Evolutionary conservation across 1,140 invertebrate genomes (phyloP).

Genomic region (Macrostomum lignano): DNA sequence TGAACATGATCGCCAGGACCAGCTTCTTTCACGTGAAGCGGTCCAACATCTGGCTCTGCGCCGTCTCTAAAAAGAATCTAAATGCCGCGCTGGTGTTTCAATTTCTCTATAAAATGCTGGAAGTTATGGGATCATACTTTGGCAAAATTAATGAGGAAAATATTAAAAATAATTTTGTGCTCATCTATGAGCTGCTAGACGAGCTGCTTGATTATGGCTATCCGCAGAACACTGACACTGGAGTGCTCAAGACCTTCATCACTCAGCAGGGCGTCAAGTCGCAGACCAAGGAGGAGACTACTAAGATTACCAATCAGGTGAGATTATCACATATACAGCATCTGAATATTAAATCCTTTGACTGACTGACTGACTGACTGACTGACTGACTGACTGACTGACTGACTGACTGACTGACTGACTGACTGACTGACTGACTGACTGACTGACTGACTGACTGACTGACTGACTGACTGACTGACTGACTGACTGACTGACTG

Average conservation of each 20-base stretch:
- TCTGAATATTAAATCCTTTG: too few species aligned
- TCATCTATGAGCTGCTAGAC: constrained; percentile 69
- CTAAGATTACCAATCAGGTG: constrained; percentile 60
- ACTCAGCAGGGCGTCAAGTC: constrained; percentile 97
- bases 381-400: too few species aligned
- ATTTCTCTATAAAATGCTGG: constrained; percentile 82
- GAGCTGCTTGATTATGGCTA: constrained; percentile 99
- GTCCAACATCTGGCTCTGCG: constrained; percentile 93
- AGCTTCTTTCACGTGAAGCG: constrained; percentile 93
- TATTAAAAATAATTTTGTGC: constrained; percentile 98
- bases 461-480: too few species aligned
- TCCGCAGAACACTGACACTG: constrained; percentile 95
- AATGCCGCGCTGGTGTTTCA: constrained; percentile 99
- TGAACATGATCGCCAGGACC: constrained; percentile 91
- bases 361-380: too few species aligned
- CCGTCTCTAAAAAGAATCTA: constrained; percentile 97
- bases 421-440: too few species aligned
- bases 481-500: too few species aligned
- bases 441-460: too few species aligned
- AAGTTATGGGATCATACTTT: constrained; percentile 98
- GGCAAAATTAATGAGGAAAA: constrained; percentile 98
- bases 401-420: too few species aligned
- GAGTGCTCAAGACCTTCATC: constrained; percentile 92
- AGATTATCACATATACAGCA: too few species aligned
- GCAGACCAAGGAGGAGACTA: constrained; percentile 90